These are phyloP conservation scores for Drosophila elegans DNA, from an alignment of 1,140 invertebrate species.

Conservation along the genomic window DNA sequence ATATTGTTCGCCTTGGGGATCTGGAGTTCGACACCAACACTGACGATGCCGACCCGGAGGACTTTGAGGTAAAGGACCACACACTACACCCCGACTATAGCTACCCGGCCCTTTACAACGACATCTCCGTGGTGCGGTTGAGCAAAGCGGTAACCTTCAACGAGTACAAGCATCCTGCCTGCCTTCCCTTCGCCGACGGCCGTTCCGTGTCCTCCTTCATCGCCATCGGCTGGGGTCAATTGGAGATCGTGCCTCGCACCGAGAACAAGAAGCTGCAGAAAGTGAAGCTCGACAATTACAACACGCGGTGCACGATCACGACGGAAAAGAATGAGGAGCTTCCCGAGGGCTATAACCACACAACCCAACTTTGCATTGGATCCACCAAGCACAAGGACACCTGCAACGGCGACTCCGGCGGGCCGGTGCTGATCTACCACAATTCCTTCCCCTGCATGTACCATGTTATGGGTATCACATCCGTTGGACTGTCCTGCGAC, in stretches of 20 bases:
- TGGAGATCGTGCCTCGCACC: constrained; percentile 17
- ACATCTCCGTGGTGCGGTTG: constrained; percentile 59
- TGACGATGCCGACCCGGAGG: constrained; percentile 65
- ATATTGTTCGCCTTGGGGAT: constrained; percentile 63
- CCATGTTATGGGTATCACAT: constrained; percentile 72
- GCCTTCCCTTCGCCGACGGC: constrained; percentile 52
- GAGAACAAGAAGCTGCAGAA: constrained; percentile 84
- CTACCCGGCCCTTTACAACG: constrained; percentile 46
- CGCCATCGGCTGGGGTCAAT: constrained; percentile 63
- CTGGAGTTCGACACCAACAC: constrained; percentile 51
- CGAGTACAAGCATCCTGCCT: constrained; percentile 67
- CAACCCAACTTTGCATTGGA: constrained; percentile 89
- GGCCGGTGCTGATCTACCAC: constrained; percentile 69
- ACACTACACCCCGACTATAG: constrained; percentile 50
- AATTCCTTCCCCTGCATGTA: constrained; percentile 62
- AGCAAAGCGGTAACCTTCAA: constrained; percentile 40
- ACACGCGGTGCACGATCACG: constrained; percentile 63
- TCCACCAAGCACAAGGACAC: constrained; percentile 85
- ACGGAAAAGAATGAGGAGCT: constrained; percentile 61
- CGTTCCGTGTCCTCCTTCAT: constrained; percentile 22
- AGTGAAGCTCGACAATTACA: constrained; percentile 83
- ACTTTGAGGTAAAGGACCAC: constrained; percentile 35
- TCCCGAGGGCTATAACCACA: constrained; percentile 84
- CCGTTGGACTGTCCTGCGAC: constrained; percentile 62
- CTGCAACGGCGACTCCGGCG: constrained; percentile 83